phyloP scores from a whole-genome alignment of 2,113 vertebrate genomes.

The Typhlomys cinereus region DNA sequence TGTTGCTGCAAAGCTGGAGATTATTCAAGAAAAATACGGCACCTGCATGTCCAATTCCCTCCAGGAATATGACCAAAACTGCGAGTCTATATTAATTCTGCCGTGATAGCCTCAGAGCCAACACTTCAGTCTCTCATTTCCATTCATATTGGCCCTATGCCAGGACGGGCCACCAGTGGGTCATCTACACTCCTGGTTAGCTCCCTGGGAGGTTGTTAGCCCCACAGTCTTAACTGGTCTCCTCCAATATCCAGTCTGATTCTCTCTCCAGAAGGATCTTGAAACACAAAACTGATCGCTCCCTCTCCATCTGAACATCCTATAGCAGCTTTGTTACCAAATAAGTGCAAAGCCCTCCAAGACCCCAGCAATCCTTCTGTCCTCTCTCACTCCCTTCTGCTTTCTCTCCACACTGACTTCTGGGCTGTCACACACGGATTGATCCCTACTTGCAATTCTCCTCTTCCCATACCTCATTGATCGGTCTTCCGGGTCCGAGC shows the following conservation, averaged over 20 bases:
- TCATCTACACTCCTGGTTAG: not conserved
- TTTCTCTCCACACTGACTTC: not conserved
- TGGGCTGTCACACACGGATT: not conserved
- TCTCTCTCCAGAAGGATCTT: slow-evolving; percentile 19
- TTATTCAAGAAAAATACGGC: slow-evolving; percentile 41
- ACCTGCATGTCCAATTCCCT: slow-evolving; percentile 31
- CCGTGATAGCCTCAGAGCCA: not conserved
- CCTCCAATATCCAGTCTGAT: not conserved
- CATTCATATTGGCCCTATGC: not conserved
- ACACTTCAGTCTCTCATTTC: not conserved
- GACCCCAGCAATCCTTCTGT: not conserved
- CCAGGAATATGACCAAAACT: not conserved
- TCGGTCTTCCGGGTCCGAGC: not conserved
- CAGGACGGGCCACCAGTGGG: not conserved
- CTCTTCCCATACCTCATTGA: not conserved
- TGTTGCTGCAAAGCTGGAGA: slow-evolving; percentile 32
- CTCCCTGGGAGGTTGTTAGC: not conserved
- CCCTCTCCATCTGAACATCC: not conserved
- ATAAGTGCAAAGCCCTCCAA: not conserved
- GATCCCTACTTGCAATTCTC: not conserved
- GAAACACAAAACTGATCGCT: not conserved
- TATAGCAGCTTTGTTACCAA: not conserved
- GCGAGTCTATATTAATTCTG: not conserved
- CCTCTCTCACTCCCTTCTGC: not conserved
- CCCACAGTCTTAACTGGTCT: not conserved